Evolutionary conservation across 2,888 invertebrate species (phyloP).

Genomic region (Deilephila elpenor): DNA sequence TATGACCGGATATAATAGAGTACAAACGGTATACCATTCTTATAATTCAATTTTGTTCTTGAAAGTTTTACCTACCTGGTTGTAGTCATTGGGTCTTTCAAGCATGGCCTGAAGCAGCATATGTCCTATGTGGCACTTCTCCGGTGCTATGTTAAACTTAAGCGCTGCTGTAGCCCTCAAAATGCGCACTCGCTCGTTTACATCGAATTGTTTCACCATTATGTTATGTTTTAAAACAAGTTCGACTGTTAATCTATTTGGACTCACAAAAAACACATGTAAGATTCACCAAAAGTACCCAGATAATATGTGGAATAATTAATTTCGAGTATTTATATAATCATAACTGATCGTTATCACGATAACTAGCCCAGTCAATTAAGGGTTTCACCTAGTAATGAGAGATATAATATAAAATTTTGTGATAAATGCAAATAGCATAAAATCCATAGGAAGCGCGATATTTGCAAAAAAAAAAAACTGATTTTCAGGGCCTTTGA

Average conservation of each 20-base stretch:
- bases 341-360: neutral
- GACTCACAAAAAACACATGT: neutral
- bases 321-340: neutral
- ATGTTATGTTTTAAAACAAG: slow-evolving; percentile 31
- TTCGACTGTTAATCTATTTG: neutral
- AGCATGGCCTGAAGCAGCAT: slow-evolving; percentile 54
- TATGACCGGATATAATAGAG: too few species aligned
- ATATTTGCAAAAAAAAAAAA: too few species aligned
- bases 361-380: too few species aligned
- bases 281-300: neutral
- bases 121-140: slow-evolving; percentile 60
- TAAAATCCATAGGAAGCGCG: too few species aligned
- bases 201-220: slow-evolving; percentile 51
- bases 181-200: slow-evolving; percentile 41
- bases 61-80: slow-evolving; percentile 48
- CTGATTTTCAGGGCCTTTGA: too few species aligned
- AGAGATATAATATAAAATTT: neutral
- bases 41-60: too few species aligned
- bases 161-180: neutral
- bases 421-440: too few species aligned
- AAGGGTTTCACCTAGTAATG: too few species aligned
- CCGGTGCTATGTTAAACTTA: slow-evolving; percentile 42
- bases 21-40: too few species aligned
- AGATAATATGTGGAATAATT: neutral
- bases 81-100: slow-evolving; percentile 47